Percentiles rank a stretch among this genome's conserved stretches.
Evolutionary conservation across 2,113 vertebrate species (phyloP).

Genomic region (Cryptoleucopteryx plumbea): DNA sequence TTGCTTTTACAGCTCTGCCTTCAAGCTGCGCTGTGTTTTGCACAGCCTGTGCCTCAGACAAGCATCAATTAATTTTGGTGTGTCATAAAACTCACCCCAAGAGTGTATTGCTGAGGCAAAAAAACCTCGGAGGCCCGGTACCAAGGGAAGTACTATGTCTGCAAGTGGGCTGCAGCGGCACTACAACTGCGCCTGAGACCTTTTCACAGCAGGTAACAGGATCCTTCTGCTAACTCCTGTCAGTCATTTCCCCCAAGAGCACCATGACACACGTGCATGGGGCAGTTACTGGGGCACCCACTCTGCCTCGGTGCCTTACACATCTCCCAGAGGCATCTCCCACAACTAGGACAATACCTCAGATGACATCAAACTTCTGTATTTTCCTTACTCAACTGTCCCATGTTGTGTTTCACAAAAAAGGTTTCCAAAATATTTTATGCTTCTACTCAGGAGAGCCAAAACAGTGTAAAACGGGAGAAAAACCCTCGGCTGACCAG

Average conservation of each 20-base stretch:
- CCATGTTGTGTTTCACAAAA: neutral
- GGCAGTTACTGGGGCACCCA: neutral
- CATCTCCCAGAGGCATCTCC: neutral
- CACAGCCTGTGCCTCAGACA: neutral
- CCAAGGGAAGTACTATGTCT: neutral
- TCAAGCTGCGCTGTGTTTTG: neutral
- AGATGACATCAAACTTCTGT: neutral
- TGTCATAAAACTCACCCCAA: neutral
- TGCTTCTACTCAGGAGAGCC: neutral
- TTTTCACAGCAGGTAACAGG: neutral
- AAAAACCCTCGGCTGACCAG: neutral
- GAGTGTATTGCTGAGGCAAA: neutral
- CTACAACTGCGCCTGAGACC: neutral
- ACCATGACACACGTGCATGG: accelerated
- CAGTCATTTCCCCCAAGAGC: neutral
- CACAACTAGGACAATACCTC: neutral
- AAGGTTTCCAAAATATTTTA: neutral
- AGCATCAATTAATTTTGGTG: neutral
- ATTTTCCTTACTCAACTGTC: neutral
- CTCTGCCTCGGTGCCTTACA: neutral
- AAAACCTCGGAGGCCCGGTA: neutral
- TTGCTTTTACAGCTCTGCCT: neutral
- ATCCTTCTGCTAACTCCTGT: neutral
- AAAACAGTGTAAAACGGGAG: neutral
- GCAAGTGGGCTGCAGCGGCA: neutral